These are phyloP conservation scores for Oophaga pumilio DNA, from an alignment of 2,113 vertebrate genomes.

Conservation along the genomic window DNA sequence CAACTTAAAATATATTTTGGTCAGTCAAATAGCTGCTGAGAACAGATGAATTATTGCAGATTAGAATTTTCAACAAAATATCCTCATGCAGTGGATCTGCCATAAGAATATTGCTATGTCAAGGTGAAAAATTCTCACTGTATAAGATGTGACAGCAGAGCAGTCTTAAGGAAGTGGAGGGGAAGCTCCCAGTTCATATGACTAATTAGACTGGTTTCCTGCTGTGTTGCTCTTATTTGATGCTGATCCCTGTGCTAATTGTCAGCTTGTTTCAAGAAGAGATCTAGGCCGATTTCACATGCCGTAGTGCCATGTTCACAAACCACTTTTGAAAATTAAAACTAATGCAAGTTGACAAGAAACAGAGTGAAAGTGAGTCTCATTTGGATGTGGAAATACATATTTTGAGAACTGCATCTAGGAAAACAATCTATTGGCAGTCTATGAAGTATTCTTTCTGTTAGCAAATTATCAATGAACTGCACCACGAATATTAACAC, in stretches of 20 bases:
- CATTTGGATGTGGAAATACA: not conserved
- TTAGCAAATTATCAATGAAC: not conserved
- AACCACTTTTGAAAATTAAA: constrained; percentile 71
- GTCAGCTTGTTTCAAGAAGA: constrained; percentile 78
- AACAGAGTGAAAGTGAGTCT: constrained; percentile 64
- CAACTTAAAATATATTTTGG: too few relatives aligned
- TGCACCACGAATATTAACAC: not conserved
- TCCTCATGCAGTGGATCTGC: not conserved
- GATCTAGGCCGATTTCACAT: constrained; percentile 92
- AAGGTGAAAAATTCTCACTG: constrained; percentile 61
- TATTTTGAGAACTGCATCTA: constrained; percentile 13
- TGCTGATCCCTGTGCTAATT: constrained; percentile 89
- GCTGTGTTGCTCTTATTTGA: constrained; percentile 94
- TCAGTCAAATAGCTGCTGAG: not conserved
- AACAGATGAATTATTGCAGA: not conserved
- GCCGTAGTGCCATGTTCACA: constrained; percentile 72
- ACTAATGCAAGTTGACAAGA: constrained; percentile 77
- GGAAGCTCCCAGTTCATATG: constrained; percentile 92
- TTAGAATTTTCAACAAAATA: not conserved
- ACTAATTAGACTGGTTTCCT: constrained; percentile 96
- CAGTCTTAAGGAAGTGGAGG: constrained; percentile 75
- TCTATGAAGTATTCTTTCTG: not conserved
- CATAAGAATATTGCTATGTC: constrained; percentile 57
- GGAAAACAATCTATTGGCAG: constrained; percentile 36
- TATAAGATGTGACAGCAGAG: constrained; percentile 81